Evolutionary conservation across 2,888 invertebrate genomes (phyloP), one percentile per base, ranked within the genome.

Genomic region (Microplitis deprimator): DNA sequence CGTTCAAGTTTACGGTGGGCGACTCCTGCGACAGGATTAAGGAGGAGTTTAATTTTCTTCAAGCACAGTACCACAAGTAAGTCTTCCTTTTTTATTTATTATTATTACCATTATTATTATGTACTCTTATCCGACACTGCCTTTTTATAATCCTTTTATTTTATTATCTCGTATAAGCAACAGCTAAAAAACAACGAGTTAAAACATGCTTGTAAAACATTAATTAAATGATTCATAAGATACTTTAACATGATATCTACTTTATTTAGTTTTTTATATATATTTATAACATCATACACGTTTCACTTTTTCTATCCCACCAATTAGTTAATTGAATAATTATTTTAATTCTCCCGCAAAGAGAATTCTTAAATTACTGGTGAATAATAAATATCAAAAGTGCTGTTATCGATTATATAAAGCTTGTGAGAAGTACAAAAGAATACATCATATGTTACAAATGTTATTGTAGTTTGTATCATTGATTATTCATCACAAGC

Each of bases 31-130:
- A 98, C 91, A 92, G 97, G 90, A 97, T 98, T 86, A 98, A 98
- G 91, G 97, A 98, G 90, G 97, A 98, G 91, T 98, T 97, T 90
- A 96, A 96, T 91, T 97, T 97, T 91, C 92, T 98, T 79, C 97
- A 98, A 91, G 96, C 97, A 80, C 97, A 98, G 91, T 97, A 97
- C 91, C 97, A 97, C 92, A 96, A 95, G 97, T 98, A 91, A 95
- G 95, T 94, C 90, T 83, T 70, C 40, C 8, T 60, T 65, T 4
- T 20, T 73, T 69, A 59, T 39, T 50, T 62, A 40, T 50, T 20
- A 64, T 41, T 67, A 13, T 40, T 41, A 61, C 38, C 39, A 69
- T 62, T 71, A 38, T 59, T 69, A 60, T 61, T 29, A 59, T 29
- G 29, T 29, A 29, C 29, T 29, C 29, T 50, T 38, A 50, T 17